Conservation (phyloP, 37 sponge, comb jelly and placozoan genomes). For the Hormiphora californensis region DNA sequence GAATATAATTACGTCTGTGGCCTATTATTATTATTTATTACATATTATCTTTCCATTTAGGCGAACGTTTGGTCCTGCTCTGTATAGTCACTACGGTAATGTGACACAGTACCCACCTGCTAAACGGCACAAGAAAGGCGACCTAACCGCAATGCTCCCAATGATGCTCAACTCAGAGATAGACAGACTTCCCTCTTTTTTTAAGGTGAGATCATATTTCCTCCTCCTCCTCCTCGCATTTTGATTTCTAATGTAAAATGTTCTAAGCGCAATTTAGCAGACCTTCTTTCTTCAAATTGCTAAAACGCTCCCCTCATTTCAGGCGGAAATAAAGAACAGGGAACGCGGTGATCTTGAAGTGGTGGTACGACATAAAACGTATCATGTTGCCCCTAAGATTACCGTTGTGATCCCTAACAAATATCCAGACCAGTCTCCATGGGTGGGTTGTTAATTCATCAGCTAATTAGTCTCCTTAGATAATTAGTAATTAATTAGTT, state of each 20-base stretch:
- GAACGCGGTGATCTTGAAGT: constrained; percentile 19
- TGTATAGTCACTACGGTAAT: neutral
- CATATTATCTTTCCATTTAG: no score
- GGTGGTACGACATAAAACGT: neutral
- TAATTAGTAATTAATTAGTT: no score
- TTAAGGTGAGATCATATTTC: no score
- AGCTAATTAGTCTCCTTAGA: no score
- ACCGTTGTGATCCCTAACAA: constrained; percentile 1
- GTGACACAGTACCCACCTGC: constrained; percentile 28
- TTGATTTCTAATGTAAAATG: no score
- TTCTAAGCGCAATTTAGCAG: no score
- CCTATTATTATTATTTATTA: no score
- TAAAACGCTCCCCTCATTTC: no score
- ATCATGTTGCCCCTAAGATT: neutral
- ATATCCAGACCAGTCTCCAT: constrained; percentile 22
- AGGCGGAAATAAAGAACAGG: constrained; percentile 32
- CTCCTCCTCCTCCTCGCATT: no score
- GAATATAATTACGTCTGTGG: no score
- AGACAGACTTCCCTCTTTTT: neutral
- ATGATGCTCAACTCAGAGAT: constrained; percentile 3
- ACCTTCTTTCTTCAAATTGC: no score
- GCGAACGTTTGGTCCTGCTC: constrained; percentile 16
- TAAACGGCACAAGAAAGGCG: constrained; percentile 43
- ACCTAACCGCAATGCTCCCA: neutral
- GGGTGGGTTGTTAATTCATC: no score